Base-by-base conservation (phyloP, 2,888 invertebrate species). In the Conchocele bisecta region DNA sequence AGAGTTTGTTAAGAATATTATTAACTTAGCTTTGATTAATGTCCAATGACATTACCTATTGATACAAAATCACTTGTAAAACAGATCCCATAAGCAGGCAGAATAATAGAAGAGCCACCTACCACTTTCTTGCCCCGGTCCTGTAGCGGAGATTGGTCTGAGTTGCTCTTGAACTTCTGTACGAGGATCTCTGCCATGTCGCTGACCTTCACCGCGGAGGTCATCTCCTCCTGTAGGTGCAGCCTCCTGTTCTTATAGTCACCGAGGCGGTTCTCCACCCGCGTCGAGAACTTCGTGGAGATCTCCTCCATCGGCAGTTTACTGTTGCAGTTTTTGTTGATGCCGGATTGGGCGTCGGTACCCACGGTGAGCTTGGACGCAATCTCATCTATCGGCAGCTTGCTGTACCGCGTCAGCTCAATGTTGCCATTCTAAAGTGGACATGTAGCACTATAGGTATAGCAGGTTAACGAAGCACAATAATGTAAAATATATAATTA, bases 371-470 rank as follows among this genome's bases (percentile, higher is more conserved):
- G 73, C 50, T 79, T 79, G 58, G 81, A 86, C 42, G 85, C 81
- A n/a, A 88, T 86, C 70, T 87, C 85, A 26, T 83, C 85, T 84
- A 88, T 86, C 3, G 86, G 88, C n/a, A 88, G 77, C 59, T 87
- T 88, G 65, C 69, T 86, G 53, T 79, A 86, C 50, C 81, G 72
- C 0, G 80, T 84, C 42, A 85, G 74, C 35, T 83, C 79, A 9
- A 86, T 82, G 41, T 82, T 72, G 24, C 79, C 75, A 73, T 83
- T 81, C 76, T 81, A 58, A 48, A 7, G 15, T 35, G 37, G n/a
- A 11, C 37, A 35, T 11, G 37, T n/a, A 35, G 37, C n/a, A n/a
- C n/a, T n/a, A n/a, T n/a, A n/a, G n/a, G n/a, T n/a, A n/a, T n/a
- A n/a, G n/a, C n/a, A n/a, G n/a, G n/a, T n/a, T n/a, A n/a, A n/a